Conservation (phyloP, 2,888 invertebrate genomes). For the Amblyteles armatorius region DNA sequence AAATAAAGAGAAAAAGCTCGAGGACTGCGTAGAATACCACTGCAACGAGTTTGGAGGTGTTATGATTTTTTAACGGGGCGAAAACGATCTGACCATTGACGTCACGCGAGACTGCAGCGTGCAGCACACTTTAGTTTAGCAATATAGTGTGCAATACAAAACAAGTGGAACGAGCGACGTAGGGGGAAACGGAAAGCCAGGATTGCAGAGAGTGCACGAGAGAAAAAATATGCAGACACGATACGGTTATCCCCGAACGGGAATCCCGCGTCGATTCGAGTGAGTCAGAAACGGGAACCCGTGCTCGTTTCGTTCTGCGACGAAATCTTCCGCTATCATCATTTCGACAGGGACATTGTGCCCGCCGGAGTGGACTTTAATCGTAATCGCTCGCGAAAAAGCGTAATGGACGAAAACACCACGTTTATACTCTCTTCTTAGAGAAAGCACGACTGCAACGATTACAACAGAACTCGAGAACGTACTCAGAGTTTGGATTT, state of each 20-base stretch:
- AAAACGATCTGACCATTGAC: slow-evolving; percentile 46
- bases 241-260: slow-evolving; percentile 32
- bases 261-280: slow-evolving; percentile 32
- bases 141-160: slow-evolving; percentile 4
- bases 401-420: no score
- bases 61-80: background rate
- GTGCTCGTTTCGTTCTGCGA: background rate
- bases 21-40: slow-evolving; percentile 37
- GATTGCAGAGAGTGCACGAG: slow-evolving; percentile 18
- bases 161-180: background rate
- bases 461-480: background rate
- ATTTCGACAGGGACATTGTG: slow-evolving; percentile 11
- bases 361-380: no score
- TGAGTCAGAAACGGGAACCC: slow-evolving; percentile 42
- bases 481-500: background rate
- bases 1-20: slow-evolving; percentile 23
- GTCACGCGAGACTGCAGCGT: slow-evolving; percentile 37
- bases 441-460: background rate
- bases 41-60: slow-evolving; percentile 14
- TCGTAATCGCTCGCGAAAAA: no score
- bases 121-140: background rate
- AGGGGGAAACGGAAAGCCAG: slow-evolving; percentile 5
- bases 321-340: slow-evolving; percentile 34
- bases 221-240: slow-evolving; percentile 25
- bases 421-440: background rate